Evolutionary conservation across 2,797 vertebrate species (phyloP).

Genomic region (Tragopan temminckii): DNA sequence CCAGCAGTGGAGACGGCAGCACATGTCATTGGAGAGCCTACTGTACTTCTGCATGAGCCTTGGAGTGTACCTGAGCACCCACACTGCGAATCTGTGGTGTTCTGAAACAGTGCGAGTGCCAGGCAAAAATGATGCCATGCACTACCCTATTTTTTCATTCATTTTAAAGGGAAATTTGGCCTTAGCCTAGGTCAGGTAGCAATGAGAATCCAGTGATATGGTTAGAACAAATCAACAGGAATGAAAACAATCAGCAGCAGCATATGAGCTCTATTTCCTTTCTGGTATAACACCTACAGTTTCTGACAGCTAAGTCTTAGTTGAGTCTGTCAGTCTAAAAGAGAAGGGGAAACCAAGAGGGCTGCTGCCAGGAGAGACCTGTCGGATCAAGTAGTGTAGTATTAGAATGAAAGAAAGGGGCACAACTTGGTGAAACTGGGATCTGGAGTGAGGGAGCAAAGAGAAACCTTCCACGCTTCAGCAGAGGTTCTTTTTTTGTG

Average conservation of each 20-base stretch:
- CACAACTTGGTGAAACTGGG: slow-evolving; percentile 42
- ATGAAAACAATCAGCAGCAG: background rate
- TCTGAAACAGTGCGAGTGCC: background rate
- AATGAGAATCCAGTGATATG: background rate
- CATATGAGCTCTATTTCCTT: background rate
- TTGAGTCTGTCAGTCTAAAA: background rate
- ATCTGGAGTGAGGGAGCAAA: slow-evolving; percentile 45
- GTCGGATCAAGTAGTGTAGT: background rate
- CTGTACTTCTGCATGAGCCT: background rate
- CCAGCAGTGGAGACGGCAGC: background rate
- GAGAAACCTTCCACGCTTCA: slow-evolving; percentile 42
- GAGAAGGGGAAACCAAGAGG: background rate
- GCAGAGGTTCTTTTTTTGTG: slow-evolving; percentile 60
- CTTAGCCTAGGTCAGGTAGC: background rate
- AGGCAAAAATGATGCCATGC: background rate
- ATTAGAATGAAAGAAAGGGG: slow-evolving; percentile 8
- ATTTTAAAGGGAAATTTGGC: background rate
- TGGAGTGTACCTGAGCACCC: background rate
- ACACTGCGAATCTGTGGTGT: background rate
- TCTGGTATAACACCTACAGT: background rate
- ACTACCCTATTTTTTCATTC: background rate
- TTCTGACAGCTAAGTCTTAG: background rate
- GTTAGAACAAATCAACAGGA: background rate
- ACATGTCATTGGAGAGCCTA: background rate
- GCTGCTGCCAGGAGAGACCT: background rate